Base-by-base conservation (phyloP, 2,113 vertebrate genomes). In the Camelus dromedarius region DNA sequence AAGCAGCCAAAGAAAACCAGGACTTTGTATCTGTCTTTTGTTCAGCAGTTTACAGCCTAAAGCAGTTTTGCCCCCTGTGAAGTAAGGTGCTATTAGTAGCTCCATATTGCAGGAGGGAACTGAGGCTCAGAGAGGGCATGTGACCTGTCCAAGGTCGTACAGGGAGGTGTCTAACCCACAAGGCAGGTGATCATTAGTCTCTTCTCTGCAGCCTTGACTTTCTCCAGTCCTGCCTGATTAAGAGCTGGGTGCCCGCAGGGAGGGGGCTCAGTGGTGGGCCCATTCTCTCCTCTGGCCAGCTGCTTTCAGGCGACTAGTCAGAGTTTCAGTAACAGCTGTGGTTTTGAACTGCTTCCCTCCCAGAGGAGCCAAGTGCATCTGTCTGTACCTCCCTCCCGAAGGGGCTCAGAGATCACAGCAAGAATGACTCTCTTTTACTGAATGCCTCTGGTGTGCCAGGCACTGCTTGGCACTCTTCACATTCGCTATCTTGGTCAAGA, bases 311-410 rank as follows among this genome's bases (percentile, higher is more conserved):
- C 18, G 2, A 83, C n/a, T 82, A n/a, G 52, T 92, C n/a, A 7
- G 85, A 91, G 89, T 91, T 96, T 96, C 93, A 75, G 94, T 69
- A 93, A 96, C 97, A 97, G 96, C 97, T 97, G 96, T 92, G 96
- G 91, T 69, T 96, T 91, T 93, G 81, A 97, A 79, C 93, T 32
- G 62, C 92, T 92, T 89, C 42, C 60, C 89, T 96, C 88, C 93
- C 96, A 58, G 60, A 75, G 81, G 88, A 93, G 35, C 79, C 48
- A 9, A 32, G 46, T 91, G 85, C 96, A 86, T 95, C 96, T 96
- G 89, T 96, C 79, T 69, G 48, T 38, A 18, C 86, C 62, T 35
- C 67, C 60, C 85, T 93, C 91, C 85, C 79, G 1, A 84, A 72
- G 95, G 95, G 50, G 52, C 91, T 91, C 89, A 22, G 85, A 54